phyloP scores from a whole-genome alignment of 2,888 invertebrate genomes.

The Acholoe squamosa region DNA sequence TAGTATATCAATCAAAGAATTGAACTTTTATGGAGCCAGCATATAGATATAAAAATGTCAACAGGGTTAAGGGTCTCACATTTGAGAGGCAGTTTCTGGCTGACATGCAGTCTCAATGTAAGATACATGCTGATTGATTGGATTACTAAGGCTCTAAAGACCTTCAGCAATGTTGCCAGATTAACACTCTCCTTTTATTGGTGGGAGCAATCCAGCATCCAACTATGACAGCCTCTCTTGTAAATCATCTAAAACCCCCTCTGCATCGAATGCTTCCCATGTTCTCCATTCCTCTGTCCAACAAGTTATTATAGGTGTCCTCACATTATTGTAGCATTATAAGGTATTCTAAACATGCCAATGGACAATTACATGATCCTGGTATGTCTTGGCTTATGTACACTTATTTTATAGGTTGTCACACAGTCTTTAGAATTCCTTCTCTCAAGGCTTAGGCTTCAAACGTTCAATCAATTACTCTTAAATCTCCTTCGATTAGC shows the following conservation, averaged over 20 bases:
- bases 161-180: neutral
- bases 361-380: neutral
- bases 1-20: too few species aligned
- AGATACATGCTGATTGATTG: constrained; percentile 11
- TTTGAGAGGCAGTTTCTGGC: constrained; percentile 1
- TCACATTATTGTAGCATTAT: neutral
- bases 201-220: neutral
- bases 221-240: neutral
- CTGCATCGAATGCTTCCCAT: too few species aligned
- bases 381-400: neutral
- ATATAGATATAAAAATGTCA: constrained; percentile 10
- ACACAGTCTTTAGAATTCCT: too few species aligned
- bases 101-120: constrained; percentile 16
- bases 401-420: neutral
- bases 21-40: neutral
- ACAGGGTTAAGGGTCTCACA: constrained; percentile 11
- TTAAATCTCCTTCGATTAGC: neutral
- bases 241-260: too few species aligned
- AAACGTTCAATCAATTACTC: neutral
- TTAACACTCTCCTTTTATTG: neutral
- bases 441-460: too few species aligned
- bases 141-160: constrained; percentile 36
- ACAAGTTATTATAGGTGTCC: too few species aligned
- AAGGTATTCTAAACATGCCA: neutral
- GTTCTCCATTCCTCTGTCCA: too few species aligned